Evolutionary conservation across 2,888 invertebrate species (phyloP).

Genomic region (Meiosimyza platycephala): DNA sequence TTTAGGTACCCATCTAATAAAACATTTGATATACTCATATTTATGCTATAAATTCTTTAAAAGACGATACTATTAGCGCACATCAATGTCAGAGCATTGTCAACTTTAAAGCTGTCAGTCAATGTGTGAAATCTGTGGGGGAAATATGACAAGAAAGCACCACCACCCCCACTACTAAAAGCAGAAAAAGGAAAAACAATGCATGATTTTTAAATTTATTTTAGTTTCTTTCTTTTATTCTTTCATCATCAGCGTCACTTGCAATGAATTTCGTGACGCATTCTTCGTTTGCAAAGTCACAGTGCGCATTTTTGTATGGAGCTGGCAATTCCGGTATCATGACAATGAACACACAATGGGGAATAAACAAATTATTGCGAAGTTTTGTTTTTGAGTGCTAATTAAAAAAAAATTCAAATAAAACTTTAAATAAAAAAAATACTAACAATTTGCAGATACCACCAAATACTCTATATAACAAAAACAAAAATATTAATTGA

Average conservation of each 20-base stretch:
- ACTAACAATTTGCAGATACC: constrained; percentile 9
- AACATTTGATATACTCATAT: too few relatives aligned
- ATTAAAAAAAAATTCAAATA: background rate
- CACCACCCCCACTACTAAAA: background rate
- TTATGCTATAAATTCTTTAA: too few relatives aligned
- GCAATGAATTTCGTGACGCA: too few relatives aligned
- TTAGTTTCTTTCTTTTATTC: too few relatives aligned
- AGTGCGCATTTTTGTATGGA: constrained; percentile 34
- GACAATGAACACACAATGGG: constrained; percentile 33
- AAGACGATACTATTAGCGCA: background rate
- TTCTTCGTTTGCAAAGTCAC: too few relatives aligned
- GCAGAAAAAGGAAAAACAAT: background rate
- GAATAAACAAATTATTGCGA: background rate
- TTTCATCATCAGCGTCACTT: too few relatives aligned
- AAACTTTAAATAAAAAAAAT: background rate
- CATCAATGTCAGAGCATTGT: constrained; percentile 9
- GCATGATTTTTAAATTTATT: too few relatives aligned
- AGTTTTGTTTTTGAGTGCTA: background rate
- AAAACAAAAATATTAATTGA: background rate
- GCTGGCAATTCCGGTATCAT: constrained; percentile 48
- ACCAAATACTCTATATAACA: constrained; percentile 1
- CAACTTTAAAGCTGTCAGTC: constrained; percentile 4
- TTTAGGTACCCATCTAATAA: too few relatives aligned
- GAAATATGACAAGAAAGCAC: background rate
- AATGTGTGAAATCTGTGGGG: constrained; percentile 7